Conservation (phyloP, 2,888 invertebrate genomes). For the Criorhina ranunculi region DNA sequence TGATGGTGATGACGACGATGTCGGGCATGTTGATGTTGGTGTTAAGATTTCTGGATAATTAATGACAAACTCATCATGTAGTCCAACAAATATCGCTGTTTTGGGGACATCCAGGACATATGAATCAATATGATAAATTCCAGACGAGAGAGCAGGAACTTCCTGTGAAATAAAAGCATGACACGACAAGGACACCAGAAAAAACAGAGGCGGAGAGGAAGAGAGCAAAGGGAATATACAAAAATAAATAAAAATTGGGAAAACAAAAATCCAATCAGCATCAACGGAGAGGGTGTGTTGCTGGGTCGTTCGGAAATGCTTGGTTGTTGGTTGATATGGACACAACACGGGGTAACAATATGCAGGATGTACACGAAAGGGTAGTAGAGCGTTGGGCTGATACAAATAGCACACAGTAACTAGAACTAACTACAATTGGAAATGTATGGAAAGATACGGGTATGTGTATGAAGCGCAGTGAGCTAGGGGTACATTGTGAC, state of each 20-base stretch:
- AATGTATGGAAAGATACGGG: conserved; percentile 1
- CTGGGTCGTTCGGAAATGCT: conserved; percentile 32
- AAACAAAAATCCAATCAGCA: conserved; percentile 41
- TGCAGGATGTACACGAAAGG: conserved; percentile 47
- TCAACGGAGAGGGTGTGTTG: conserved; percentile 12
- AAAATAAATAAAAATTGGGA: neutral
- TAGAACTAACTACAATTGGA: conserved; percentile 27
- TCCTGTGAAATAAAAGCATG: conserved; percentile 81
- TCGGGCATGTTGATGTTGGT: conserved; percentile 64
- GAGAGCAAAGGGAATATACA: neutral
- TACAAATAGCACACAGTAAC: conserved; percentile 37
- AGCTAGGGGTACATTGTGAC: conserved; percentile 10
- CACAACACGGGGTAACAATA: conserved; percentile 26
- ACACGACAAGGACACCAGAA: conserved; percentile 78
- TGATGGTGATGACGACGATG: conserved; percentile 46
- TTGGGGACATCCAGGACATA: conserved; percentile 83
- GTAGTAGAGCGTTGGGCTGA: conserved; percentile 41
- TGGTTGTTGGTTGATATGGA: conserved; percentile 6
- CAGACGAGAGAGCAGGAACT: conserved; percentile 81
- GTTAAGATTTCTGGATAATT: conserved; percentile 78
- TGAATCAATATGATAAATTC: conserved; percentile 83
- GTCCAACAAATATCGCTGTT: conserved; percentile 83
- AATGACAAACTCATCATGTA: conserved; percentile 82
- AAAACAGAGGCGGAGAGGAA: conserved; percentile 31
- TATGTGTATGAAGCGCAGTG: conserved; percentile 7